Base-by-base conservation (phyloP, 2,888 invertebrate species). In the Pardosa pseudoannulata region DNA sequence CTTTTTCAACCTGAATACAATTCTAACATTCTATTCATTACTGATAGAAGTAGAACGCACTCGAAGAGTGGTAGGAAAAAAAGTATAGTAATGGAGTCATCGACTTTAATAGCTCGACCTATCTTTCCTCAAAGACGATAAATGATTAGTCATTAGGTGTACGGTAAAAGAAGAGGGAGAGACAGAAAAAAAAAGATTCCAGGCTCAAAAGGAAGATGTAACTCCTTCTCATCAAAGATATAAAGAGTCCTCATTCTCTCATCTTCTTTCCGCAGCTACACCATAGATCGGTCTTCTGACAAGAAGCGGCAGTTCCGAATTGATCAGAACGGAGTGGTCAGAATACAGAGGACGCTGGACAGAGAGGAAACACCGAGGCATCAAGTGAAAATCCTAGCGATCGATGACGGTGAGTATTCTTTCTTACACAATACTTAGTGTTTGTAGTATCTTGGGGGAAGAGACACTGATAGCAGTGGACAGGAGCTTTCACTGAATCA, bases 331-430 rank as follows among this genome's bases (percentile, higher is more conserved):
- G 98, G 98, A 29, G 97, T 97, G 0, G 97, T 98, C 0, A 96
- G 96, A 89, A 98, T 98, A 91, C 98, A 98, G 91, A 94, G 98
- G 79, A 95, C 95, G 11, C 93, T 98, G 81, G 98, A 98, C 92
- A 94, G 98, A 75, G 98, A 98, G 92, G 97, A 98, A 90, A 97
- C 97, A 11, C 97, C 97, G 0, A 93, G 97, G 71, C 98, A 98
- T 93, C 97, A 97, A 93, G 97, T 98, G 9, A 97, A 97, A 93
- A 97, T 98, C 89, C 93, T 98, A 90, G 98, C 98, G 3, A 97
- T 97, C 90, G 98, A 98, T 91, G 97, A 97, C 91, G 98, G 89
- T 70, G n/a, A n/a, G n/a, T n/a, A n/a, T n/a, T n/a, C n/a, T n/a
- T n/a, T n/a, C n/a, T n/a, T n/a, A n/a, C n/a, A n/a, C n/a, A n/a